A percentile compares a stretch with the other conserved stretches of the same genome.
These are phyloP conservation scores for Melanostoma mellinum DNA, from an alignment of 2,888 invertebrate species.

Conservation along the genomic window DNA sequence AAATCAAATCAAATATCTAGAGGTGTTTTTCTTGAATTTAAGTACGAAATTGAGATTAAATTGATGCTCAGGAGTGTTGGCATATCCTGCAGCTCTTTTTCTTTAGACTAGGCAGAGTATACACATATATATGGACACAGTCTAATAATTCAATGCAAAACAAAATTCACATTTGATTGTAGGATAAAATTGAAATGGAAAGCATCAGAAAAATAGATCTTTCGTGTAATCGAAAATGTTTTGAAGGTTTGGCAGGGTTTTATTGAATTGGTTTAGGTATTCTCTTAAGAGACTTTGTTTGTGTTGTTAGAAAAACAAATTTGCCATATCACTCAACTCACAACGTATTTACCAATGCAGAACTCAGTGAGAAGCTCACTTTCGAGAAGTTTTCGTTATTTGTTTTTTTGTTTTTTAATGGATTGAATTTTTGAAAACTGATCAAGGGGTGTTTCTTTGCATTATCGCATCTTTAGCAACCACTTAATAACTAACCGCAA, in stretches of 20 bases:
- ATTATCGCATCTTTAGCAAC: too few relatives aligned
- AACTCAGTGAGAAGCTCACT: too few relatives aligned
- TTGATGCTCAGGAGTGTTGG: conserved; percentile 54
- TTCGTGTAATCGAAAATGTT: conserved; percentile 42
- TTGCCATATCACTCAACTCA: too few relatives aligned
- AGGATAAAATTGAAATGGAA: conserved; percentile 36
- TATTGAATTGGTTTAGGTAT: conserved; percentile 17
- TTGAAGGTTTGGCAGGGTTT: conserved; percentile 9
- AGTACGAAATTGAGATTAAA: conserved; percentile 69
- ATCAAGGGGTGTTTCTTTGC: too few relatives aligned
- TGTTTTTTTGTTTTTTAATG: too few relatives aligned
- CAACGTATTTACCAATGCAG: too few relatives aligned
- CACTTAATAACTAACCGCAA: too few relatives aligned
- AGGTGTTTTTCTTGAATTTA: conserved; percentile 69
- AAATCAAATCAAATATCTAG: conserved; percentile 63
- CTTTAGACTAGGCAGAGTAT: conserved; percentile 34
- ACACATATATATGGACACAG: not conserved
- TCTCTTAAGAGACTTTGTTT: not conserved
- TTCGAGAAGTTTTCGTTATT: too few relatives aligned
- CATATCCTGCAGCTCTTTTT: conserved; percentile 14
- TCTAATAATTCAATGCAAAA: conserved; percentile 66
- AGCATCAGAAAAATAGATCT: conserved; percentile 26
- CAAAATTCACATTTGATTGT: conserved; percentile 61
- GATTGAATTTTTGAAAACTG: too few relatives aligned
- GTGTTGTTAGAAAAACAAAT: too few relatives aligned